Percentiles rank a stretch among this genome's conserved stretches.
These are phyloP conservation scores for Drosophila incognita DNA, from an alignment of 2,888 invertebrate genomes.

Conservation along the genomic window DNA sequence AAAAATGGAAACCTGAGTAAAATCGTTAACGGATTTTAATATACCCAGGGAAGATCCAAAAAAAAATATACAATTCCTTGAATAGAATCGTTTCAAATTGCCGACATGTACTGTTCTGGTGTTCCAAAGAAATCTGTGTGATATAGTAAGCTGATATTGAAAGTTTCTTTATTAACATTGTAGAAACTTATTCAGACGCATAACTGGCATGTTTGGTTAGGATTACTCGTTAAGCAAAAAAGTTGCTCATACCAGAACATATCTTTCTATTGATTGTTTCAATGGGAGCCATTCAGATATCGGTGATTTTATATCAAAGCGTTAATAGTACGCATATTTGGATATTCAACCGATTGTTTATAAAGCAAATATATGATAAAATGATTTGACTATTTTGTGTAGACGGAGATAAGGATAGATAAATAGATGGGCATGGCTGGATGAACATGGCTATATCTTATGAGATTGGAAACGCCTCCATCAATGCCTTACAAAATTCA, in stretches of 20 bases:
- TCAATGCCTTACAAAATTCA: not conserved
- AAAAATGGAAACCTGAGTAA: not conserved
- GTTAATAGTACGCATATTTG: not conserved
- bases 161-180: not conserved
- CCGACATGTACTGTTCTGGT: not conserved
- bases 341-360: not conserved
- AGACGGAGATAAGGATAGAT: not conserved
- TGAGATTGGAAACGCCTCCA: not conserved
- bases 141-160: not conserved
- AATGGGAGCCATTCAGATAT: not conserved
- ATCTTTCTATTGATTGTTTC: not conserved
- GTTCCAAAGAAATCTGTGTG: not conserved
- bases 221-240: not conserved
- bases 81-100: not conserved
- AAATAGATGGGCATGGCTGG: not conserved
- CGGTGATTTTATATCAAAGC: not conserved
- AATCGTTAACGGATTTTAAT: slow-evolving; percentile 4
- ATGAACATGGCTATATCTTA: not conserved
- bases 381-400: not conserved
- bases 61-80: not conserved
- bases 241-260: not conserved
- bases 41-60: slow-evolving; percentile 2
- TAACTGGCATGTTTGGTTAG: not conserved
- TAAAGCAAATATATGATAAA: fast-evolving
- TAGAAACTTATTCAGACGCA: not conserved